Conservation (phyloP, 2,797 vertebrate species). For the Enteromius trimaculatus region DNA sequence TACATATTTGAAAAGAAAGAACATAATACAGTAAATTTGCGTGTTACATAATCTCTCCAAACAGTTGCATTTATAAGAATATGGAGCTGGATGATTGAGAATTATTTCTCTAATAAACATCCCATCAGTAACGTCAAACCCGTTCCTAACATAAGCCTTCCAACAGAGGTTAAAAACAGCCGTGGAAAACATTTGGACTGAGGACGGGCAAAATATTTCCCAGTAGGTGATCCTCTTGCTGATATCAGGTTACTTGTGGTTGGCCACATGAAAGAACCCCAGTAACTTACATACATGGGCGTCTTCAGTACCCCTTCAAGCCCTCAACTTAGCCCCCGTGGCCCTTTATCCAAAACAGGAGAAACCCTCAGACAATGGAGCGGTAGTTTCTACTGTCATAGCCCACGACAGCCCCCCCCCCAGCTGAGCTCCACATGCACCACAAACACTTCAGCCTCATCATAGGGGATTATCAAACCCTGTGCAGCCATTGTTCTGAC, state of each 20-base stretch:
- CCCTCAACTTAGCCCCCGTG: conserved; percentile 71
- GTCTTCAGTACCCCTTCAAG: conserved; percentile 62
- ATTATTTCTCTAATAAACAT: conserved; percentile 33
- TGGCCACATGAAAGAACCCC: conserved; percentile 87
- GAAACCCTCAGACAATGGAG: conserved; percentile 63
- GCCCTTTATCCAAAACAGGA: conserved; percentile 71
- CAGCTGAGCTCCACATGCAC: conserved; percentile 61
- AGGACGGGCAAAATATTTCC: conserved; percentile 91
- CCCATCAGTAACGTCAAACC: conserved; percentile 17
- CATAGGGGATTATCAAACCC: conserved; percentile 77
- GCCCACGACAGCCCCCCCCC: conserved; percentile 55
- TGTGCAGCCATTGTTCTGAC: conserved; percentile 75
- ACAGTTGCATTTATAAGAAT: not conserved
- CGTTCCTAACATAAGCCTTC: conserved; percentile 80
- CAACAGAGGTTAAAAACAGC: conserved; percentile 88
- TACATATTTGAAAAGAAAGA: conserved; percentile 7
- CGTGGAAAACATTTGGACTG: conserved; percentile 95
- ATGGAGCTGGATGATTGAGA: not conserved
- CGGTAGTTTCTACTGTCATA: conserved; percentile 49
- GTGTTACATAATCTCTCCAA: not conserved
- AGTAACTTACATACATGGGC: conserved; percentile 82
- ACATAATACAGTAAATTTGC: not conserved
- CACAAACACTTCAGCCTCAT: conserved; percentile 73
- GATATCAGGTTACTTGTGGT: conserved; percentile 87
- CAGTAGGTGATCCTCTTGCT: conserved; percentile 73